Evolutionary conservation across 2,797 vertebrate genomes (phyloP).

Genomic region (Anas georgica): DNA sequence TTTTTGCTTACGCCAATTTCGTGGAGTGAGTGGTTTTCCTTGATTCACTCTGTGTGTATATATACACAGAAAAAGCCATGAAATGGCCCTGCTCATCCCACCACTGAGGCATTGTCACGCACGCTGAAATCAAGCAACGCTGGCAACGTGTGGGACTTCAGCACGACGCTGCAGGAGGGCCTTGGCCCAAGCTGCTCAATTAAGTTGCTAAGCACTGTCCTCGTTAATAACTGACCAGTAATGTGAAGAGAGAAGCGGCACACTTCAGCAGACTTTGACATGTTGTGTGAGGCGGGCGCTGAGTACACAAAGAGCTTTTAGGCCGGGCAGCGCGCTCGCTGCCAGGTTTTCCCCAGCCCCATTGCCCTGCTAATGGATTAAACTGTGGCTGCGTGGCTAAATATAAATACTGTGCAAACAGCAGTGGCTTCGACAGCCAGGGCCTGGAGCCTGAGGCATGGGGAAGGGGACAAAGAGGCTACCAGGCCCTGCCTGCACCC

Average conservation of each 20-base stretch:
- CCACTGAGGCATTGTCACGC: accelerated
- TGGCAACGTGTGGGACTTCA: not conserved
- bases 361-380: not conserved
- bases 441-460: not conserved
- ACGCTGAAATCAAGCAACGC: accelerated
- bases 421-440: not conserved
- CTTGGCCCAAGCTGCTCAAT: not conserved
- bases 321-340: not conserved
- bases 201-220: constrained; percentile 43
- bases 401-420: accelerated
- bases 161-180: not conserved
- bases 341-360: not conserved
- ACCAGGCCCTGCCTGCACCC: not conserved
- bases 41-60: not conserved
- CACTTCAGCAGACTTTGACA: not conserved
- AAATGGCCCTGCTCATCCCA: not conserved
- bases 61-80: not conserved
- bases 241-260: accelerated
- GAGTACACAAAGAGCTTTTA: constrained; percentile 60
- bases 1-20: not conserved
- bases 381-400: accelerated
- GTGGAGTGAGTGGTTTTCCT: not conserved
- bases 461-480: not conserved
- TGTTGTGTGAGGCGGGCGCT: not conserved
- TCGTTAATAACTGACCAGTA: constrained; percentile 32